A percentile compares a stretch with the other conserved stretches of the same genome.
Conservation (phyloP, 2,888 invertebrate species). For the Netelia inedita region DNA sequence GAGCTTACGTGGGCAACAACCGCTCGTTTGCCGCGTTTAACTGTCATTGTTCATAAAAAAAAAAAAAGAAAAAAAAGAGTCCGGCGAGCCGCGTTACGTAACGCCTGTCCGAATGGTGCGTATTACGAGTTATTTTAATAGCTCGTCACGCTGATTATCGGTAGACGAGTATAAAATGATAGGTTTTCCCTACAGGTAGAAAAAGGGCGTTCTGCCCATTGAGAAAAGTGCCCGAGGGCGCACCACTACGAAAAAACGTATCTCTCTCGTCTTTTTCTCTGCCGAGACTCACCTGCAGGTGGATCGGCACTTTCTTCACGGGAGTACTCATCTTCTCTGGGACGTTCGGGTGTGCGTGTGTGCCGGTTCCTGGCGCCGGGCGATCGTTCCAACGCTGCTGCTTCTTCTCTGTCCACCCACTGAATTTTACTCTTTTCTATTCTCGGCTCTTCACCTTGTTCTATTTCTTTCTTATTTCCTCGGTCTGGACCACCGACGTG, state of each 20-base stretch:
- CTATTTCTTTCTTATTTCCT: neutral
- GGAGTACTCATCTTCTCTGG: slow-evolving; percentile 89
- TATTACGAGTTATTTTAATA: slow-evolving; percentile 37
- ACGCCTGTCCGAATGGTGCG: slow-evolving; percentile 22
- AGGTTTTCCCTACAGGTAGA: slow-evolving; percentile 11
- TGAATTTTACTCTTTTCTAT: slow-evolving; percentile 26
- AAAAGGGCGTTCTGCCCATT: slow-evolving; percentile 45
- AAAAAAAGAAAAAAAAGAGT: slow-evolving; percentile 18
- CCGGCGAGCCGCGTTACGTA: slow-evolving; percentile 51
- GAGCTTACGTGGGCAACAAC: neutral
- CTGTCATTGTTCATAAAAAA: slow-evolving; percentile 42
- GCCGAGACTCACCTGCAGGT: slow-evolving; percentile 91
- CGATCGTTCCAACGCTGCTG: slow-evolving; percentile 24
- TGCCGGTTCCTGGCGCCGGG: slow-evolving; percentile 46
- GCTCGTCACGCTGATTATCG: neutral
- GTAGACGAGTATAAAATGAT: neutral
- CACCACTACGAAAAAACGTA: slow-evolving; percentile 17
- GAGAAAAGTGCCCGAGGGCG: slow-evolving; percentile 34
- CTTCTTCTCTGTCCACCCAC: slow-evolving; percentile 1
- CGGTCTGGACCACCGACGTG: slow-evolving; percentile 11
- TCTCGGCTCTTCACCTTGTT: slow-evolving; percentile 15
- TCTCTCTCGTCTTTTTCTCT: neutral
- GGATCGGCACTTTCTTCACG: slow-evolving; percentile 98
- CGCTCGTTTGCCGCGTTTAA: slow-evolving; percentile 11
- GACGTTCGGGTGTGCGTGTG: neutral